Evolutionary conservation across 2,113 vertebrate genomes (phyloP), one percentile per base, ranked within the genome.

Genomic region (Thamnaconus septentrionalis): DNA sequence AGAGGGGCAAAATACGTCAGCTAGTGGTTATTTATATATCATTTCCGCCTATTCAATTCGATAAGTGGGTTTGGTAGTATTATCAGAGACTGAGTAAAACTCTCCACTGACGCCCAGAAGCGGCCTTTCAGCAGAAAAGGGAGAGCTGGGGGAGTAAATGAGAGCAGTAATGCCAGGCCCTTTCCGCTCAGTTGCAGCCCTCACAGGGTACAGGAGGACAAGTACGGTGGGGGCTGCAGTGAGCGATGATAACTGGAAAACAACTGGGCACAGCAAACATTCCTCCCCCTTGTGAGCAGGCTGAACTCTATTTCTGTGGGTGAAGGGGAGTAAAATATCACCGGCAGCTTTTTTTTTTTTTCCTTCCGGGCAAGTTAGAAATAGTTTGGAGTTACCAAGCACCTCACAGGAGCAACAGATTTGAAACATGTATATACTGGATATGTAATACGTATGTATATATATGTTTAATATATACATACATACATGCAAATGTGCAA

Each of bases 231-330:
- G 71, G 56, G 73, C 59, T 55, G 74, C 8, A 59, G 64, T 69
- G 81, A 82, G 66, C 59, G 75, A 76, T 61, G 71, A 76, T 76
- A 79, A 81, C 74, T 83, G 82, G 64, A 87, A 89, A 90, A 88
- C 81, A 88, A 89, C 84, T 81, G 83, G 81, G 70, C 76, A 69
- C 59, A 47, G 78, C 59, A 81, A 88, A 84, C 78, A 76, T 53
- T 73, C 73, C 84, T 77, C 77, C 69, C 77, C 69, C 71, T 70
- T 51, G 48, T 77, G 69, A 86, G 84, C 67, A 80, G 78, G 51
- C 80, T 66, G 46, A 42, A 56, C 59, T 73, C 79, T 85, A 90
- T 85, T 87, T 84, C 73, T 87, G 84, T 65, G 41, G 53, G 66
- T 64, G 58, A 78, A 65, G 69, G 18, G 68, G 52, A 81, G 65